phyloP scores from a whole-genome alignment of 2,113 vertebrate genomes.

The Tringa solitaria region DNA sequence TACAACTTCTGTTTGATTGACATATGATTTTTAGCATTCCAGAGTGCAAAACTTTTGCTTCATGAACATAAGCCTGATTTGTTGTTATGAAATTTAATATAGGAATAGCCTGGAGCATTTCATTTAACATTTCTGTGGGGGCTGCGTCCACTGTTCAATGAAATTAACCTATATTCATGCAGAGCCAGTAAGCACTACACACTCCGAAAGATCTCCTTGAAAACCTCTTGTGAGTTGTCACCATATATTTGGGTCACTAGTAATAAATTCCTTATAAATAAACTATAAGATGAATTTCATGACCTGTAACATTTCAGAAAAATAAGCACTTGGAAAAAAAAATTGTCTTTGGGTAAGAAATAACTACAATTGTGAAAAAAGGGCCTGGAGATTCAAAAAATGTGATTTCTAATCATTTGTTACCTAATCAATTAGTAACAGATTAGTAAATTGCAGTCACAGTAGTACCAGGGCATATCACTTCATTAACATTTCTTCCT shows the following conservation, averaged over 20 bases:
- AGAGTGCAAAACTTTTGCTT: background rate
- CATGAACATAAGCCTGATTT: background rate
- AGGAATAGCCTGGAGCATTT: background rate
- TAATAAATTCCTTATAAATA: conserved; percentile 28
- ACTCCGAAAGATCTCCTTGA: background rate
- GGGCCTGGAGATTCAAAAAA: background rate
- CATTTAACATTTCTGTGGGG: background rate
- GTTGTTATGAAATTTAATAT: background rate
- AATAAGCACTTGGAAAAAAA: background rate
- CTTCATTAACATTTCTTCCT: background rate
- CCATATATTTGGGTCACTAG: background rate
- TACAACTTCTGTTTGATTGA: background rate
- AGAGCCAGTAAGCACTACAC: background rate
- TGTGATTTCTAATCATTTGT: background rate
- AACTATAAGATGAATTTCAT: background rate
- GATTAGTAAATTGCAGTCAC: background rate
- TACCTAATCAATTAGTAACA: background rate
- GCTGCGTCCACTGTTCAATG: background rate
- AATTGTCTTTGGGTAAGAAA: background rate
- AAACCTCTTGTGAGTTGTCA: background rate
- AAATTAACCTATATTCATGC: background rate
- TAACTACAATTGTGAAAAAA: background rate
- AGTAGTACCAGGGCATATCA: background rate
- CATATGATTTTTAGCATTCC: background rate
- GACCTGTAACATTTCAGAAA: conserved; percentile 8